Evolutionary conservation across 2,888 invertebrate species (phyloP), one percentile per base, ranked within the genome.

Genomic region (Drosophila niveifrons): DNA sequence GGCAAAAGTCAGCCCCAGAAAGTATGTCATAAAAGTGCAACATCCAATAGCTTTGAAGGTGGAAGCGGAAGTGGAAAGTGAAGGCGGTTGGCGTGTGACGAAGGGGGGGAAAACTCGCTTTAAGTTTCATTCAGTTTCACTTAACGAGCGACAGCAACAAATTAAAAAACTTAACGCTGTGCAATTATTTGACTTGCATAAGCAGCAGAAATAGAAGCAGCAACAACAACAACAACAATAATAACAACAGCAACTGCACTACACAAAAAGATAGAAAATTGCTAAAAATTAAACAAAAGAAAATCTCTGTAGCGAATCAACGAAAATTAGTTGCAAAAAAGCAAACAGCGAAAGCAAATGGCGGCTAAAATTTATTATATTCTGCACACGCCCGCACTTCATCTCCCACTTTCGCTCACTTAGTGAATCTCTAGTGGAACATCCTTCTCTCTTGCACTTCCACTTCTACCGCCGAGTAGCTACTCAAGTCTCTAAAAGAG

Each of bases 131-230:
- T 69, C 28, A 59, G 57, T 57, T 41, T 52, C 64, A 53, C 64
- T 64, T 62, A 58, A 66, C 62, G 56, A 59, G 48, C 68, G 36
- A 15, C 36, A 44, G 62, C 52, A 69, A 63, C 66, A 71, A 82
- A 88, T 88, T 83, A 80, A 82, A 82, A 88, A 82, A 85, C 86
- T 85, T 78, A 78, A 70, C 71, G 47, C 72, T 52, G 48, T 39
- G 86, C 83, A 85, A 75, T 82, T 83, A 82, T 88, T 88, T 85
- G 78, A 69, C 80, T 88, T 82, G 70, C 80, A 85, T 82, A 80
- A 70, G 71, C 78, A 63, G 62, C 66, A 41, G 17, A 39, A 46
- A 23, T 36, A 53, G 28, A 29, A 59, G 64, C 29, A 59, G 66
- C 50, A 72, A 59, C 53, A 64, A 50, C 36, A 61, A 48, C 23